A percentile compares a stretch with the other conserved stretches of the same genome.
These are phyloP conservation scores for Lumbricus terrestris DNA, from an alignment of 2,888 invertebrate species.

Conservation along the genomic window DNA sequence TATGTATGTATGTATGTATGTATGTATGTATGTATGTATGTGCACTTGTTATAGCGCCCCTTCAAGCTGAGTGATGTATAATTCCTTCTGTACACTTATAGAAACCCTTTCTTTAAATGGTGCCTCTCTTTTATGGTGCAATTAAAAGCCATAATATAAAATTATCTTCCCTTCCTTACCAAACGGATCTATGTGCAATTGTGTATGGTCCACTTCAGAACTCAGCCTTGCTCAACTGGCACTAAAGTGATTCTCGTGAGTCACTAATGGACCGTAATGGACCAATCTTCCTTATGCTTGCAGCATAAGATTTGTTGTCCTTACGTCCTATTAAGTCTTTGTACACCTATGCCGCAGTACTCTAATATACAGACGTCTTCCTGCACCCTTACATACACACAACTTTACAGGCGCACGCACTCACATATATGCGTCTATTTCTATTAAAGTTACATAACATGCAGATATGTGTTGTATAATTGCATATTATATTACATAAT, in stretches of 20 bases:
- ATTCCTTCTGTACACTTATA: not conserved
- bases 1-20: too few species aligned
- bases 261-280: not conserved
- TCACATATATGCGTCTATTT: too few species aligned
- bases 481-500: not conserved
- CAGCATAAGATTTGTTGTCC: not conserved
- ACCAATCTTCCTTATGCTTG: not conserved
- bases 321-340: not conserved
- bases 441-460: too few species aligned
- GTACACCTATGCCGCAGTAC: not conserved
- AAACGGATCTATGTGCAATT: not conserved
- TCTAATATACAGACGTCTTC: too few species aligned
- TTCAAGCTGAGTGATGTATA: not conserved
- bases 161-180: too few species aligned
- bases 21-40: too few species aligned
- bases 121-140: not conserved
- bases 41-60: too few species aligned
- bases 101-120: not conserved
- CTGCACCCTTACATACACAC: too few species aligned
- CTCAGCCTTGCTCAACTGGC: not conserved
- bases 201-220: not conserved
- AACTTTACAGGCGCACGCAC: too few species aligned
- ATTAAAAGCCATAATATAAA: too few species aligned
- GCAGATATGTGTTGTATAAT: too few species aligned
- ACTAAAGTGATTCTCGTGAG: not conserved